A percentile compares a stretch with the other conserved stretches of the same genome.
Evolutionary conservation across 2,797 vertebrate genomes (phyloP).

Genomic region (Triplophysa yarkandensis): DNA sequence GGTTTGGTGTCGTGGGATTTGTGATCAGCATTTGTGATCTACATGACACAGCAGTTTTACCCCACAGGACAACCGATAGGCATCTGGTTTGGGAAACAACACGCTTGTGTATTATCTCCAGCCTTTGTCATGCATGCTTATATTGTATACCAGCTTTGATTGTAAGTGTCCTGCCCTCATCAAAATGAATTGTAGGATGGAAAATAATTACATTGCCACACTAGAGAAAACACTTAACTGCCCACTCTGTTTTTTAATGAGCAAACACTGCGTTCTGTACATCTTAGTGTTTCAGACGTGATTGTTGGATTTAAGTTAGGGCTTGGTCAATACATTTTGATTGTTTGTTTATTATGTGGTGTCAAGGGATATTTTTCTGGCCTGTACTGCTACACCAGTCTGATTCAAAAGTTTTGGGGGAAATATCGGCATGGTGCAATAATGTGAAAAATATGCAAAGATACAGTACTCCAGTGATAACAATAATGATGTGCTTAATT

Average conservation of each 20-base stretch:
- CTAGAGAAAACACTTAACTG: not conserved
- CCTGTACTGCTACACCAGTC: not conserved
- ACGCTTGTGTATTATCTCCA: not conserved
- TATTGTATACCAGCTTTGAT: not conserved
- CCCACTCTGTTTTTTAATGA: not conserved
- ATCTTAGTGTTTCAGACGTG: slow-evolving; percentile 3
- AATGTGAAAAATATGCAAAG: not conserved
- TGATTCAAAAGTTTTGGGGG: not conserved
- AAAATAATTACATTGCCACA: not conserved
- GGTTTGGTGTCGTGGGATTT: slow-evolving; percentile 35
- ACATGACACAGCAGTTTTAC: slow-evolving; percentile 34
- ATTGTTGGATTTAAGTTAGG: slow-evolving; percentile 29
- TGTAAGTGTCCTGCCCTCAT: not conserved
- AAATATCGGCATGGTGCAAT: not conserved
- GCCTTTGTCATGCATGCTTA: not conserved
- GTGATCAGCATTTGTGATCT: slow-evolving; percentile 55
- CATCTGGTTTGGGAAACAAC: slow-evolving; percentile 12
- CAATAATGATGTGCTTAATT: slow-evolving; percentile 21
- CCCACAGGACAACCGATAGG: slow-evolving; percentile 16
- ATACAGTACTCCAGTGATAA: not conserved
- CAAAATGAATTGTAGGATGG: not conserved
- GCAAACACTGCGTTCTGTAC: not conserved
- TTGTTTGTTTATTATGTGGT: slow-evolving; percentile 14
- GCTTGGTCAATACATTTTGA: not conserved
- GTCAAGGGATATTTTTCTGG: slow-evolving; percentile 24